These are phyloP conservation scores for Excalfactoria chinensis DNA, from an alignment of 2,113 vertebrate species.

Conservation along the genomic window DNA sequence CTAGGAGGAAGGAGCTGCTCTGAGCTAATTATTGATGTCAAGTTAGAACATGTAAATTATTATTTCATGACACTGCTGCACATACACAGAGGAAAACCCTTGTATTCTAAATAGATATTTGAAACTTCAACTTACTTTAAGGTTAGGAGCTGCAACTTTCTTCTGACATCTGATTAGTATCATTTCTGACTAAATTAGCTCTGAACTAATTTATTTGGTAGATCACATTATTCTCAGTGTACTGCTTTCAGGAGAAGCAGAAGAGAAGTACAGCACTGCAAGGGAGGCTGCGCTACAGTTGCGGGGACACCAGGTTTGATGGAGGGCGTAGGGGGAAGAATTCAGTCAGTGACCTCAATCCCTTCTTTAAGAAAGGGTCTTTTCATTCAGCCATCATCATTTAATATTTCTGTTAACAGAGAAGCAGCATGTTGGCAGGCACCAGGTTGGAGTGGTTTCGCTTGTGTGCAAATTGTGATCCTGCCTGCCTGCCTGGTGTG, in stretches of 20 bases:
- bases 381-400: background rate
- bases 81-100: background rate
- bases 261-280: background rate
- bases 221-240: background rate
- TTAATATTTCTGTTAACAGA: background rate
- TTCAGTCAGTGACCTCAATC: background rate
- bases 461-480: fast-evolving
- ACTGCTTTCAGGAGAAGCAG: background rate
- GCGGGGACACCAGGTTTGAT: background rate
- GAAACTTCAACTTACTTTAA: background rate
- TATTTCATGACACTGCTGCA: background rate
- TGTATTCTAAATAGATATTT: background rate
- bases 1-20: background rate
- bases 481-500: background rate
- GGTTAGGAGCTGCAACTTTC: background rate
- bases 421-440: fast-evolving
- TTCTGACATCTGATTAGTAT: background rate
- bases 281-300: background rate
- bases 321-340: background rate
- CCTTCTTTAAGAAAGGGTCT: background rate
- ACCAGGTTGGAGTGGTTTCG: background rate
- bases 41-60: background rate
- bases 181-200: background rate
- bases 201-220: background rate
- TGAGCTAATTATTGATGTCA: background rate